Base-by-base conservation (phyloP, 2,113 vertebrate species). In the Crotalus horridus region DNA sequence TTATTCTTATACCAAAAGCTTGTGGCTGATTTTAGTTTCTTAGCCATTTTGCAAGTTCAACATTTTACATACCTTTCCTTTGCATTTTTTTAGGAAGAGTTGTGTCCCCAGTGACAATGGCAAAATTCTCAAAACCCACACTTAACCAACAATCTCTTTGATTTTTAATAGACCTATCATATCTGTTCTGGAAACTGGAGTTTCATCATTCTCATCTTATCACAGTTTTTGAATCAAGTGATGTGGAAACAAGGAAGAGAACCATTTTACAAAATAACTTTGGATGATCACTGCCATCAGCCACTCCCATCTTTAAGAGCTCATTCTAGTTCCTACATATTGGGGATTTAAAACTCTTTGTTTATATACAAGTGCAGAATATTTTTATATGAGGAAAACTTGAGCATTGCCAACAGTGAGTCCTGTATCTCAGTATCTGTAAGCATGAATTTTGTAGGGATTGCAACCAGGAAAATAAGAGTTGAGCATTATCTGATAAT, bases 121-220 rank as follows among this genome's bases (percentile, higher is more conserved):
- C 97, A 96, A 92, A 97, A 96, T 96, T 97, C 97, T 61, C 0
- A 43, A 39, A 88, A 95, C 88, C 81, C 89, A 61, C 43, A 90
- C 9, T 74, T 89, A 74, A 58, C 93, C 94, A 95, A 93, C 89
- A 87, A 0, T 1, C 92, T 43, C 89, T 88, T 93, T 92, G 87
- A 74, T 94, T 95, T 95, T 93, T 3, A n/a, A 43, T 90, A 48
- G 74, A 81, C 74, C 17, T n/a, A 10, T n/a, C 17, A n/a, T 90
- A 53, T 69, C 17, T 29, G 46, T 15, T 54, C 39, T 13, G n/a
- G 15, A 51, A 23, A 61, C 17, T 74, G 59, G n/a, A 12, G 23
- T 81, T 54, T 81, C 64, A 15, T 6, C n/a, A 23, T n/a, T 54
- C 20, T 11, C 20, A 24, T 21, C n/a, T 89, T 46, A 59, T 23